Evolutionary conservation across 2,888 invertebrate genomes (phyloP), one percentile per base, ranked within the genome.

Genomic region (Malacosoma neustria): DNA sequence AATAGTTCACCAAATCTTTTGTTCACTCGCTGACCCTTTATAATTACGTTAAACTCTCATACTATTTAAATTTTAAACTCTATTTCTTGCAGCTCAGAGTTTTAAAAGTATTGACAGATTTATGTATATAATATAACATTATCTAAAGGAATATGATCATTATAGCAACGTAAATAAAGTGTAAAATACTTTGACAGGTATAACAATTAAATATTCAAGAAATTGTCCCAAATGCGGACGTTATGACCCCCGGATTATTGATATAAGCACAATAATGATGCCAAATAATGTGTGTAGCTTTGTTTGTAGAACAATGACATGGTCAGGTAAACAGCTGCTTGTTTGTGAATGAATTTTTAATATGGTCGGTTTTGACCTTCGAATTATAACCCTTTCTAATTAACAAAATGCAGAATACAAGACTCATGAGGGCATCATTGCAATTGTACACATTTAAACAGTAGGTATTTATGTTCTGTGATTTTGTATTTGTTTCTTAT

Each of bases 261-360:
- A 46, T 51, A 45, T 38, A 36, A 33, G 42, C 40, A 42, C 41
- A 46, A 49, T 50, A 43, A 43, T 35, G 38, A 43, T 34, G 38
- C 36, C 42, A 38, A 46, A 49, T 41, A 41, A 40, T 33, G 30
- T 33, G 38, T 31, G 32, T 38, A 38, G 35, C 15, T 29, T 22
- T 22, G 36, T 33, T 30, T 32, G 14, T 30, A 29, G 32, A 33
- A 39, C 39, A 39, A 39, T 45, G 40, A 40, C 47, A 32, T 49
- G 58, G 56, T 59, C 72, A 73, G 71, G 71, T 68, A 69, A 54
- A 50, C 76, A 76, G 72, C 67, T 75, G 75, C 59, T 33, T 30
- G 45, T 15, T 43, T 51, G 41, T 57, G 39, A 49, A 53, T 54
- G 48, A 45, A 49, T 43, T 43, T 49, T 48, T 33, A 41, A 40